These are phyloP conservation scores for Sprattus sprattus DNA, from an alignment of 2,113 vertebrate genomes.

Conservation along the genomic window DNA sequence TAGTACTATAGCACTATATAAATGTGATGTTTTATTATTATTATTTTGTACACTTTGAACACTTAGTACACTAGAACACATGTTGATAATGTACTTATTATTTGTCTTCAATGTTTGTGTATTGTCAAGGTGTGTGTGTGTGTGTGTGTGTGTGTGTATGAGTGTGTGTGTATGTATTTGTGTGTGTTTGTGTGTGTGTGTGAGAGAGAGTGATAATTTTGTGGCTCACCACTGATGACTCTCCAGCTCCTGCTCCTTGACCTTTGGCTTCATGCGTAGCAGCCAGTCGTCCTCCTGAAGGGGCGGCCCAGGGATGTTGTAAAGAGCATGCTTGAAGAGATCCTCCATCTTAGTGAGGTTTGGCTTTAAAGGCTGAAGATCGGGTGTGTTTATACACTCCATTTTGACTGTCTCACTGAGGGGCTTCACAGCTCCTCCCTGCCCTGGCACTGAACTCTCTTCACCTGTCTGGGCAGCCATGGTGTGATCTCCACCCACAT, in stretches of 20 bases:
- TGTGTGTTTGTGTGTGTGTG: constrained; percentile 3
- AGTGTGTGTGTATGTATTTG: neutral
- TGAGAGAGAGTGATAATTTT: constrained; percentile 50
- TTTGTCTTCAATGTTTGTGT: neutral
- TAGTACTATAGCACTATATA: no score
- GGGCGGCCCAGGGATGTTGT: constrained; percentile 59
- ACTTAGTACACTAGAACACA: no score
- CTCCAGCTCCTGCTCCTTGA: constrained; percentile 60
- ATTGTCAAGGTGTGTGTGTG: neutral
- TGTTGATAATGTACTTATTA: no score
- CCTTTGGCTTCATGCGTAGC: constrained; percentile 67
- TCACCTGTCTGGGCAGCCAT: neutral
- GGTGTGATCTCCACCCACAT: constrained; percentile 19
- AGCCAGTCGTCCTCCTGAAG: constrained; percentile 73
- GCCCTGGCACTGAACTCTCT: neutral
- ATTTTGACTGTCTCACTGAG: neutral
- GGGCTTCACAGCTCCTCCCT: neutral
- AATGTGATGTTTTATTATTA: no score
- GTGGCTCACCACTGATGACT: constrained; percentile 68
- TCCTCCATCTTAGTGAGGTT: constrained; percentile 65
- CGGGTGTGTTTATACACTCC: neutral
- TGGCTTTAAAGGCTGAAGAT: neutral
- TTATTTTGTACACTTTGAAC: no score
- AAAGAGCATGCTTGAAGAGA: constrained; percentile 77
- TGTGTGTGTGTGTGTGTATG: neutral